Percentiles rank a stretch among this genome's conserved stretches.
phyloP scores from a whole-genome alignment of 2,797 vertebrate species.

The Bothrops alternatus region DNA sequence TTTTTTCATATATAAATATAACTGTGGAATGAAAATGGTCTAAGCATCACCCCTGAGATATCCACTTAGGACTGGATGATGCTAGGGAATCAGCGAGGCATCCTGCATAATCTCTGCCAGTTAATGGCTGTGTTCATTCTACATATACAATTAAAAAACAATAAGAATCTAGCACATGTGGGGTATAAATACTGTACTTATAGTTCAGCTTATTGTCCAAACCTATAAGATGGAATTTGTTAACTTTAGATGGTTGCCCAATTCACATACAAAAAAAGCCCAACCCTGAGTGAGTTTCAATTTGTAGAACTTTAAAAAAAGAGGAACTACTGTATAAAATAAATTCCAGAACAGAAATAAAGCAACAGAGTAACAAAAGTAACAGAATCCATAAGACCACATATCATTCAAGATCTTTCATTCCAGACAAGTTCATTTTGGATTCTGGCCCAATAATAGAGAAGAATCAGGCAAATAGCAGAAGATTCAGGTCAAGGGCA shows the following conservation, averaged over 20 bases:
- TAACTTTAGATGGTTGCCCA: neutral
- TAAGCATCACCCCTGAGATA: neutral
- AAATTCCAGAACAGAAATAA: neutral
- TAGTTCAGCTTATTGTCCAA: neutral
- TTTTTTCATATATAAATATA: neutral
- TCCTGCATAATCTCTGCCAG: neutral
- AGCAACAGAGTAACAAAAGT: neutral
- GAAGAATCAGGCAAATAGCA: neutral
- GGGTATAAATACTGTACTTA: neutral
- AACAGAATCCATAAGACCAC: neutral
- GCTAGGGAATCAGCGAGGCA: neutral
- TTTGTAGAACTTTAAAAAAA: neutral
- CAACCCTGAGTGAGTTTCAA: neutral
- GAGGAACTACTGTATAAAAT: neutral
- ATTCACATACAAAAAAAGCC: neutral
- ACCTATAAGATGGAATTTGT: neutral
- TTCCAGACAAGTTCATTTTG: neutral
- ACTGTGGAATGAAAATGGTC: neutral
- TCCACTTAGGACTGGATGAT: neutral
- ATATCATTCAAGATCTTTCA: neutral
- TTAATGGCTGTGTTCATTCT: neutral
- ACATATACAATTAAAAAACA: neutral
- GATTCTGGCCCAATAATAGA: neutral
- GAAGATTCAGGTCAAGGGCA: neutral
- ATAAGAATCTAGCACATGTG: neutral